Base-by-base conservation (phyloP, 1,140 invertebrate genomes). In the Panulirus ornatus region DNA sequence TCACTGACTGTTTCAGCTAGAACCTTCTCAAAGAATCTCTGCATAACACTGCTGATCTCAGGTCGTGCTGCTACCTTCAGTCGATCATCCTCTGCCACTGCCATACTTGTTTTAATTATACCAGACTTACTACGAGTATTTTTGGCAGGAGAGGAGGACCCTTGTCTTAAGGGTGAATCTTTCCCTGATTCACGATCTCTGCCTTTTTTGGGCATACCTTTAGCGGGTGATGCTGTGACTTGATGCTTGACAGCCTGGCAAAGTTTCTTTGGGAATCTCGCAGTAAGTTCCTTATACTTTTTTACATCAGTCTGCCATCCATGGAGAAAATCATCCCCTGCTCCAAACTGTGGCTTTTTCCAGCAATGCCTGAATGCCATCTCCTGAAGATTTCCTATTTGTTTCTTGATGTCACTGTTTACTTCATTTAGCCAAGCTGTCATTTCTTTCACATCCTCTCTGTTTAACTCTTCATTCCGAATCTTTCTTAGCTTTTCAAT, bases 61-160 rank as follows among this genome's bases (percentile, higher is more conserved):
- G 95, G 93, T 93, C 94, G 0, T 95, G 96, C 2, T 95, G 94
- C 6, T 95, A 95, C 5, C 96, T 96, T 30, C 96, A 96, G 14
- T 95, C 47, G 42, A 16, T 81, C 76, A 40, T 83, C 87, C n/a
- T 83, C 88, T 16, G 58, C 81, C 66, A 90, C 66, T 40, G 79
- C 66, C 54, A 84, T 63, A 36, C 58, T 88, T 83, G 82, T 92
- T 75, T 91, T 91, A 47, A 91, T 85, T 19, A 87, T 75, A 0
- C 84, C 91, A 16, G 91, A 66, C 66, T 91, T 91, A 71, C 92
- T 88, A 84, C 92, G 83, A 2, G 90, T 86, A 71, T 92, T 92
- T 54, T 87, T 91, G 22, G 89, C 85, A 19, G 90, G 84, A 58
- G 84, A 85, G 27, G 84, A 83, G 3, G 54, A 47, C n/a, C 75